These are phyloP conservation scores for Anser cygnoides DNA, from an alignment of 2,113 vertebrate species.

Conservation along the genomic window DNA sequence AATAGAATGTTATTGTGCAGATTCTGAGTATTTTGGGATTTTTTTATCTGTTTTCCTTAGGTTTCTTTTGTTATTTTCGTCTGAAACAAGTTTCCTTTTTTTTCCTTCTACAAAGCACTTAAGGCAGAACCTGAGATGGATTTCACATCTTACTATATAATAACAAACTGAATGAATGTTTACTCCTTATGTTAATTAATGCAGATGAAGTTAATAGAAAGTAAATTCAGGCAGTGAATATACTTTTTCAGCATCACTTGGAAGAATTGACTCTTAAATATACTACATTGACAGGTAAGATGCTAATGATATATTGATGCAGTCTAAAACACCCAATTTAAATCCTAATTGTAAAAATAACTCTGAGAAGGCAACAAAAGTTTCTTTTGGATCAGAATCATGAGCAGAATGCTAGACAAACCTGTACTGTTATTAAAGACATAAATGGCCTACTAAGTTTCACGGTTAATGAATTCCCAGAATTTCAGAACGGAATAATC, in stretches of 20 bases:
- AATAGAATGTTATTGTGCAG: neutral
- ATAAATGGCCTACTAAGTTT: neutral
- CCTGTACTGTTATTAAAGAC: neutral
- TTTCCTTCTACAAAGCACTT: neutral
- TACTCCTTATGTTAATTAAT: conserved; percentile 63
- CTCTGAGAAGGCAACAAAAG: conserved; percentile 42
- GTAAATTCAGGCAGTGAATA: conserved; percentile 67
- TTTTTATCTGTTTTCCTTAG: neutral
- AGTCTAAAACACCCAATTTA: conserved; percentile 65
- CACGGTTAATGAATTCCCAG: neutral
- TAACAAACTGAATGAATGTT: conserved; percentile 41
- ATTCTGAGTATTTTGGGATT: neutral
- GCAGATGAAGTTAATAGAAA: conserved; percentile 68
- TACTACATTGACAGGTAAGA: conserved; percentile 49
- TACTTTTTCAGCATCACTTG: conserved; percentile 60
- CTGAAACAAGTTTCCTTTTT: neutral
- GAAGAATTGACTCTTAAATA: conserved; percentile 62
- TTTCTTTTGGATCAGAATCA: conserved; percentile 46
- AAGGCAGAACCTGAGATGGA: neutral
- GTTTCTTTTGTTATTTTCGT: neutral
- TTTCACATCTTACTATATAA: conserved; percentile 47
- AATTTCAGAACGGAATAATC: neutral
- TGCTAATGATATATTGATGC: conserved; percentile 65
- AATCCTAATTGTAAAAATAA: conserved; percentile 62
- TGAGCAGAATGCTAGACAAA: conserved; percentile 27